Evolutionary conservation across 2,797 vertebrate genomes (phyloP).

Genomic region (Microcaecilia unicolor): DNA sequence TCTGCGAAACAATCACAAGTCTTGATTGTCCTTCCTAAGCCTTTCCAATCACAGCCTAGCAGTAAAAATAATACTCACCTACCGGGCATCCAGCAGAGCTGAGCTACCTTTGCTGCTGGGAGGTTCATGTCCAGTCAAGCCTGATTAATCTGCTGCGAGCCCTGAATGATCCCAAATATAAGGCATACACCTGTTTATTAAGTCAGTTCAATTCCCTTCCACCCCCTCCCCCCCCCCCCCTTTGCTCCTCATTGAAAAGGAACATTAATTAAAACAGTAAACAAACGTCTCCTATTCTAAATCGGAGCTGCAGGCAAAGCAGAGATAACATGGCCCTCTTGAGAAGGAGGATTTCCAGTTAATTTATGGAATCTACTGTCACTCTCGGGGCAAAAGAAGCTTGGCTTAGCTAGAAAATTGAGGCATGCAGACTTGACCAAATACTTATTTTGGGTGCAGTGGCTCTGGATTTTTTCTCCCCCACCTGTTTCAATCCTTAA

Average conservation of each 20-base stretch:
- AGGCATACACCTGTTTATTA: constrained; percentile 65
- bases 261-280: constrained; percentile 74
- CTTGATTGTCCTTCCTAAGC: constrained; percentile 58
- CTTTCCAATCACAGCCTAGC: constrained; percentile 54
- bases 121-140: constrained; percentile 57
- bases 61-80: constrained; percentile 68
- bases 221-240: constrained; percentile 50
- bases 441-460: constrained; percentile 47
- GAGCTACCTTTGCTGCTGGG: constrained; percentile 58
- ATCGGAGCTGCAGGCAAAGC: constrained; percentile 68
- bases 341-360: constrained; percentile 71
- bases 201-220: constrained; percentile 53
- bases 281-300: constrained; percentile 65
- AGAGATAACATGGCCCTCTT: constrained; percentile 70
- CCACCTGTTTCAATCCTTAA: constrained; percentile 51
- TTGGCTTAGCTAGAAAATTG: constrained; percentile 51
- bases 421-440: constrained; percentile 62
- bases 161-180: constrained; percentile 44
- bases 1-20: constrained; percentile 30
- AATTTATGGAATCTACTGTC: constrained; percentile 67
- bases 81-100: constrained; percentile 55
- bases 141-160: constrained; percentile 58
- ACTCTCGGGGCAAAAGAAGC: constrained; percentile 48
- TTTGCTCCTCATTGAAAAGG: constrained; percentile 52
- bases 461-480: too few relatives aligned